phyloP scores from a whole-genome alignment of 2,888 invertebrate genomes.

The Sylvicola fuscatus region DNA sequence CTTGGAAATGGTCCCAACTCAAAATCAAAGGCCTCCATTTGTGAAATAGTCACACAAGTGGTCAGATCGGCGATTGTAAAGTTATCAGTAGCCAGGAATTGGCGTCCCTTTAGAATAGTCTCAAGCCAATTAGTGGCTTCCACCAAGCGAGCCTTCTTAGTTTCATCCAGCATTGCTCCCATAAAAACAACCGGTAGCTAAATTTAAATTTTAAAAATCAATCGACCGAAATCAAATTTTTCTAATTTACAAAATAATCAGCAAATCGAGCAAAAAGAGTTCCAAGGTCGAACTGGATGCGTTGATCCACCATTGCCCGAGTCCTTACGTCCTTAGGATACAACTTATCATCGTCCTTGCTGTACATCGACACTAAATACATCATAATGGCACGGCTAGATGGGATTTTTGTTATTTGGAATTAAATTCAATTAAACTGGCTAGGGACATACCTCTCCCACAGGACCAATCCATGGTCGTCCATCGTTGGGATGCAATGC shows the following conservation, averaged over 20 bases:
- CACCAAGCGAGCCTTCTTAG: constrained; percentile 28
- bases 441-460: constrained; percentile 25
- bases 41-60: constrained; percentile 20
- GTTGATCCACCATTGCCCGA: constrained; percentile 34
- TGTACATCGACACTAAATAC: constrained; percentile 38
- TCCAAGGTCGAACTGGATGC: constrained; percentile 34
- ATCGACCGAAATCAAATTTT: neutral
- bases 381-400: constrained; percentile 30
- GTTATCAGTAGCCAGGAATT: constrained; percentile 36
- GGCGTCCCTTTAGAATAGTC: constrained; percentile 28
- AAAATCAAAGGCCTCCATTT: constrained; percentile 28
- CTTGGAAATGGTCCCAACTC: constrained; percentile 30
- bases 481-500: constrained; percentile 34
- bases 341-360: constrained; percentile 34
- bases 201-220: neutral
- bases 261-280: constrained; percentile 30
- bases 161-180: constrained; percentile 25
- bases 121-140: constrained; percentile 35
- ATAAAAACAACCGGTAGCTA: constrained; percentile 28
- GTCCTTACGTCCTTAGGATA: constrained; percentile 36
- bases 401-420: constrained; percentile 1
- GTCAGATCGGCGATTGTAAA: constrained; percentile 24
- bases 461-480: constrained; percentile 31
- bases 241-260: constrained; percentile 31
- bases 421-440: constrained; percentile 13